phyloP scores from a whole-genome alignment of 2,113 vertebrate species.

The Osmerus mordax region DNA sequence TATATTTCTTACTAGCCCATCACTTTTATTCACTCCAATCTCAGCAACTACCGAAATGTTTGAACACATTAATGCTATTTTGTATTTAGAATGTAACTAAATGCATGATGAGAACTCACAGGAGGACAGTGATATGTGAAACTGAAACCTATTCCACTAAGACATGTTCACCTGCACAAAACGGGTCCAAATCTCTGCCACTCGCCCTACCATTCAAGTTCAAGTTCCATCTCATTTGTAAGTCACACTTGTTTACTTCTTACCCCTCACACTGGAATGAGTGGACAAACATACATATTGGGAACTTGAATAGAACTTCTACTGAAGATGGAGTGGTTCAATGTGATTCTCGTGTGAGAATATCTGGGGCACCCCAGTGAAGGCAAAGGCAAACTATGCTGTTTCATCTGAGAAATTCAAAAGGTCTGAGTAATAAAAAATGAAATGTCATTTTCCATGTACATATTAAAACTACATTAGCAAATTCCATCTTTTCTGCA shows the following conservation, averaged over 20 bases:
- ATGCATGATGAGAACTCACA: slow-evolving; percentile 68
- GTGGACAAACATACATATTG: too few relatives aligned
- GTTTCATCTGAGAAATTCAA: slow-evolving; percentile 61
- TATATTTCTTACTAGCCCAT: slow-evolving; percentile 67
- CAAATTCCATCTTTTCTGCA: slow-evolving; percentile 20
- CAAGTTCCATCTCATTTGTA: too few relatives aligned
- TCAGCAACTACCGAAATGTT: slow-evolving; percentile 64
- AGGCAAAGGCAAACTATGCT: slow-evolving; percentile 22
- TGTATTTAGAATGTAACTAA: slow-evolving; percentile 69
- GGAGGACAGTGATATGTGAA: slow-evolving; percentile 67
- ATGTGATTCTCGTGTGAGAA: slow-evolving; percentile 27
- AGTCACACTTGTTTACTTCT: too few relatives aligned
- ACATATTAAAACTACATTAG: slow-evolving; percentile 41
- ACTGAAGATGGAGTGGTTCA: slow-evolving; percentile 19
- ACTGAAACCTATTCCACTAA: slow-evolving; percentile 5
- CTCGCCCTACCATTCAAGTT: too few relatives aligned
- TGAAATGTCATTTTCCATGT: slow-evolving; percentile 58
- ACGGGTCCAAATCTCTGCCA: too few relatives aligned
- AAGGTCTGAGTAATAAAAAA: slow-evolving; percentile 56
- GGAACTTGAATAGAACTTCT: not conserved
- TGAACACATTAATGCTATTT: slow-evolving; percentile 73
- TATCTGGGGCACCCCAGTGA: slow-evolving; percentile 24
- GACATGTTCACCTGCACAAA: not conserved
- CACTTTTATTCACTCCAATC: slow-evolving; percentile 53
- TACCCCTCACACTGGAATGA: too few relatives aligned